Base-by-base conservation (phyloP, 2,797 vertebrate genomes). In the Aotus griseimembra region DNA sequence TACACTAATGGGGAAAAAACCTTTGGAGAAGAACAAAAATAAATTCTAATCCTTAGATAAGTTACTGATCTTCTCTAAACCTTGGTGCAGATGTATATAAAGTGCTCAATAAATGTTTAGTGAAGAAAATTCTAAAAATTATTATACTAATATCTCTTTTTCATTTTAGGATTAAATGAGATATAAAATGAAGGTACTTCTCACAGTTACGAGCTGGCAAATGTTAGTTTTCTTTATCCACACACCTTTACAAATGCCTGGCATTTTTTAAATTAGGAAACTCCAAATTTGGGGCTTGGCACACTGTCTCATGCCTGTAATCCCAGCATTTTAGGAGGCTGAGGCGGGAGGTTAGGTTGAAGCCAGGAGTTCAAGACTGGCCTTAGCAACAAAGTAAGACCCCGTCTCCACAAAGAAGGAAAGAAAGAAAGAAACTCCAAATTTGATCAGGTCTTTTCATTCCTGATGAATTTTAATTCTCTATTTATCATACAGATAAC, bases 381-480 rank as follows among this genome's bases (percentile, higher is more conserved):
- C 52, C 52, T 55, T 55, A 64, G 61, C 61, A 64, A 15, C 30
- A 64, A 64, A 30, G 58, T 61, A 61, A 64, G 14, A 64, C 30
- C 14, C 30, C 7, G 3, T 64, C 30, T 64, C 30, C n/a, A n/a
- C 30, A 8, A 64, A 64, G 17, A 64, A 33, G 30, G 26, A 57
- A 13, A 61, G 6, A 64, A 8, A 67, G 8, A 55, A 93, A 93
- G 48, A 82, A 90, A 91, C 33, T 95, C 11, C 50, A 93, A 76
- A 72, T 97, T 79, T 33, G 19, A 93, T 57, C 55, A 36, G 57
- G 94, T 88, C 36, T 64, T 83, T 87, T 94, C 39, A 76, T 96
- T 57, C 61, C 46, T 81, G 85, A 76, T 55, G 33, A 26, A 72
- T 39, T 89, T 80, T 87, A 91, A 41, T 95, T 75, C 44, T 96